A percentile compares a stretch with the other conserved stretches of the same genome.
Conservation (phyloP, 2,113 vertebrate species). For the Polyodon spathula region DNA sequence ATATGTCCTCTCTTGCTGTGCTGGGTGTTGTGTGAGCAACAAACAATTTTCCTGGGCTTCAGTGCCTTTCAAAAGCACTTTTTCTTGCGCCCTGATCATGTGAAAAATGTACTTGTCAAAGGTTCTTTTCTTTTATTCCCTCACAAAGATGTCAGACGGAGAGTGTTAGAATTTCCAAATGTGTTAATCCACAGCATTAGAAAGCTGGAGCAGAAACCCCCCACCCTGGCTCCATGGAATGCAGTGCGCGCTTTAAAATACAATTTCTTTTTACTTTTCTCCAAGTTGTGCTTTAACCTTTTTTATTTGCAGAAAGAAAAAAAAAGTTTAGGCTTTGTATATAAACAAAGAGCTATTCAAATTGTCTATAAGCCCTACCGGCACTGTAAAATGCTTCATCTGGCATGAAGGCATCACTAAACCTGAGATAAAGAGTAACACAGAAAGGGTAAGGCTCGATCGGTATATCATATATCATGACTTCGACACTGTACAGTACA, state of each 20-base stretch:
- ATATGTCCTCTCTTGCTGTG: too few species aligned
- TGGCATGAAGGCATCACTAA: too few species aligned
- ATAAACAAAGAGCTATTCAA: background rate
- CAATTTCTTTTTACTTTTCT: constrained; percentile 12
- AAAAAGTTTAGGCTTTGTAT: constrained; percentile 9
- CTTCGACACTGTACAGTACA: too few species aligned
- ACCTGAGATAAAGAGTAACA: too few species aligned
- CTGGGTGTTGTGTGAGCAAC: constrained; percentile 64
- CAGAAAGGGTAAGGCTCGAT: too few species aligned
- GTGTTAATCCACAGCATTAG: constrained; percentile 50
- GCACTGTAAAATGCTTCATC: background rate
- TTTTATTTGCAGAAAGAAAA: too few species aligned
- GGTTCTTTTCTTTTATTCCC: constrained; percentile 56
- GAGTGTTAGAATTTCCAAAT: constrained; percentile 60
- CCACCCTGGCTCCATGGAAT: background rate
- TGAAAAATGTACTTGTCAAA: constrained; percentile 62
- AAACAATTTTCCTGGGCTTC: constrained; percentile 71
- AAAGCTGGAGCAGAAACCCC: constrained; percentile 11
- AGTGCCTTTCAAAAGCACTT: constrained; percentile 64
- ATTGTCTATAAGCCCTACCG: background rate
- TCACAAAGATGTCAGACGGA: constrained; percentile 60
- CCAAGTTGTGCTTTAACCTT: constrained; percentile 2
- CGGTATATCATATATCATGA: too few species aligned
- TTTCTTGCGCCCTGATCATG: constrained; percentile 55
- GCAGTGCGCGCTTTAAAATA: constrained; percentile 17